Evolutionary conservation across 2,888 invertebrate genomes (phyloP).

Genomic region (Drosophila kanekoi): DNA sequence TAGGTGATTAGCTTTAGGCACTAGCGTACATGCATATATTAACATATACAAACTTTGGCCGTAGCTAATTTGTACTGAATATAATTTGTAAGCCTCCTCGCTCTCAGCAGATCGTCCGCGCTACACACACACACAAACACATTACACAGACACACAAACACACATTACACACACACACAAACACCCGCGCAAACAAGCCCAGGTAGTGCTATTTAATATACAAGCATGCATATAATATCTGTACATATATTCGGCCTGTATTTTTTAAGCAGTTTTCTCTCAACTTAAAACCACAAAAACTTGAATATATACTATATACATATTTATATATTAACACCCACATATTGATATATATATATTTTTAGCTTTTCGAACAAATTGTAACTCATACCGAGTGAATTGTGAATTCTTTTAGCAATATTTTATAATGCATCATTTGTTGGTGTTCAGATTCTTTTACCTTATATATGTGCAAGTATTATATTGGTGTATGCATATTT

Average conservation of each 20-base stretch:
- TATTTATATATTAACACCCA: neutral
- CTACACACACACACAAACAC: constrained; percentile 1
- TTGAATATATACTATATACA: neutral
- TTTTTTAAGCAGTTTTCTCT: constrained; percentile 9
- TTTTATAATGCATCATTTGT: neutral
- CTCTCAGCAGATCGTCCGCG: constrained; percentile 12
- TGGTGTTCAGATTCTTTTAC: constrained; percentile 1
- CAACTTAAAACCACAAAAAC: constrained; percentile 4
- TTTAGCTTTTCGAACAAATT: constrained; percentile 13
- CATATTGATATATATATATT: neutral
- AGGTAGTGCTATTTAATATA: constrained; percentile 13
- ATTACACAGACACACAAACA: neutral
- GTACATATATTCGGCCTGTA: constrained; percentile 32
- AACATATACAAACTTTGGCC: constrained; percentile 45
- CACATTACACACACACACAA: neutral
- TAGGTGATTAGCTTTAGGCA: constrained; percentile 31
- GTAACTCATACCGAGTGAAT: neutral
- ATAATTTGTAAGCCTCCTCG: constrained; percentile 57
- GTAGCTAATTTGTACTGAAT: constrained; percentile 72
- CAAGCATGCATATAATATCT: constrained; percentile 31
- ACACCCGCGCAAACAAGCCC: neutral
- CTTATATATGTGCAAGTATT: constrained; percentile 38
- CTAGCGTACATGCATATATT: constrained; percentile 24
- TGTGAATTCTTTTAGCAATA: constrained; percentile 2
- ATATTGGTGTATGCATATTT: constrained; percentile 18